A percentile compares a stretch with the other conserved stretches of the same genome.
phyloP scores from a whole-genome alignment of 2,113 vertebrate species.

The Cyprinodon variegatus region DNA sequence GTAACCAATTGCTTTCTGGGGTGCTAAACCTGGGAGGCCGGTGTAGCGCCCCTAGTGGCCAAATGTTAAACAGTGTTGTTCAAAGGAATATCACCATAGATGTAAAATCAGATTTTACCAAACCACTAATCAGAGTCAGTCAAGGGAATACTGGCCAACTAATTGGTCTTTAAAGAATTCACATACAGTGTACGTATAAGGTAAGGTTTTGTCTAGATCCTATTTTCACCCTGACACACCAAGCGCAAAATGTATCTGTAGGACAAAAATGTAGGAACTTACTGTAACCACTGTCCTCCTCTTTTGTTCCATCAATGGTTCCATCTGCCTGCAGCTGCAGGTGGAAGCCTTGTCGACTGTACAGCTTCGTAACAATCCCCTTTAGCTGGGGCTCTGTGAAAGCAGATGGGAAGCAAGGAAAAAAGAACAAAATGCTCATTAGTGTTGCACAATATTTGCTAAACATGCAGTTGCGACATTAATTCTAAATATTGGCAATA shows the following conservation, averaged over 20 bases:
- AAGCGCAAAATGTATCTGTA: neutral
- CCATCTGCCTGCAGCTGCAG: conserved; percentile 98
- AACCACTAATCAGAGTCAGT: neutral
- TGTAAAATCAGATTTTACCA: neutral
- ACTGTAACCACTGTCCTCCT: conserved; percentile 97
- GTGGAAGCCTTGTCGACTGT: conserved; percentile 98
- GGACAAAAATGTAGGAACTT: conserved; percentile 76
- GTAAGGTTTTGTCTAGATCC: neutral
- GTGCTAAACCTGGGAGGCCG: no score
- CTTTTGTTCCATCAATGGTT: conserved; percentile 98
- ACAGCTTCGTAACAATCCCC: conserved; percentile 99
- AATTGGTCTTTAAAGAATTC: neutral
- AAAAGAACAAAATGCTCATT: conserved; percentile 4
- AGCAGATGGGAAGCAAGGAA: conserved; percentile 41
- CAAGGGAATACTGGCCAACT: neutral
- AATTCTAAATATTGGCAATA: neutral
- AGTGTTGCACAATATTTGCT: neutral
- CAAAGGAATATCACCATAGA: no score
- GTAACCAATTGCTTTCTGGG: no score
- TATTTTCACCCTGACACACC: neutral
- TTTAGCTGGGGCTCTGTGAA: conserved; percentile 97
- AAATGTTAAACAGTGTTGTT: no score
- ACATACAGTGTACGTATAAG: neutral
- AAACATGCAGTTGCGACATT: neutral
- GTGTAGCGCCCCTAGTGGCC: no score